Base-by-base conservation (phyloP, 2,888 invertebrate genomes). In the Hypomecis punctinalis region DNA sequence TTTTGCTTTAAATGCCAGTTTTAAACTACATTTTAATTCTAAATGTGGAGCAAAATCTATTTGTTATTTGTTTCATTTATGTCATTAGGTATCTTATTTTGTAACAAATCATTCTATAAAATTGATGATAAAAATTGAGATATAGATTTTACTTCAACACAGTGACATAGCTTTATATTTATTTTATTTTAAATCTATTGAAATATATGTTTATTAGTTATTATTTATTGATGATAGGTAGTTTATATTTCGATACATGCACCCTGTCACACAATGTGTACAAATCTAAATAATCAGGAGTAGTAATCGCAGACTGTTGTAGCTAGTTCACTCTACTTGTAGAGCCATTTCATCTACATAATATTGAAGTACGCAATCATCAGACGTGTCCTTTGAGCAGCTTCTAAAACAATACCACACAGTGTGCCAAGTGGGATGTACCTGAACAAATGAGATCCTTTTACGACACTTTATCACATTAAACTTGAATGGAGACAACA, bases 241-340 rank as follows among this genome's bases (percentile, higher is more conserved):
- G 11, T 80, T 76, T 73, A 85, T 40, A 81, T 79, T 76, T 80
- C 72, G 90, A 91, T 91, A 91, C 92, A 92, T 91, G 91, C 91
- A 89, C 86, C 90, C 90, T 90, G 92, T 89, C 92, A 92, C 92
- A 92, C 92, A 85, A 86, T 92, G 91, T 91, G 90, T 85, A 76
- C 40, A 68, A 59, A 49, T 68, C 56, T 70, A 66, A 33, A 58
- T 39, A 51, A 52, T 61, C 61, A 68, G 73, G 74, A 76, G 71
- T 70, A 71, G 71, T 71, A 70, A 47, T 74, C 72, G 73, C 62
- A 74, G 74, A 75, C 74, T 73, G 73, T 65, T 79, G 75, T 78
- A 76, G 67, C 82, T 79, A 80, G 70, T 74, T 76, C 72, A 66
- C 76, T 68, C 76, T 78, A 78, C 75, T 37, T 69, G 73, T 79